These are phyloP conservation scores for Steinernema carpocapsae DNA, from an alignment of 2,888 invertebrate genomes.

Conservation along the genomic window DNA sequence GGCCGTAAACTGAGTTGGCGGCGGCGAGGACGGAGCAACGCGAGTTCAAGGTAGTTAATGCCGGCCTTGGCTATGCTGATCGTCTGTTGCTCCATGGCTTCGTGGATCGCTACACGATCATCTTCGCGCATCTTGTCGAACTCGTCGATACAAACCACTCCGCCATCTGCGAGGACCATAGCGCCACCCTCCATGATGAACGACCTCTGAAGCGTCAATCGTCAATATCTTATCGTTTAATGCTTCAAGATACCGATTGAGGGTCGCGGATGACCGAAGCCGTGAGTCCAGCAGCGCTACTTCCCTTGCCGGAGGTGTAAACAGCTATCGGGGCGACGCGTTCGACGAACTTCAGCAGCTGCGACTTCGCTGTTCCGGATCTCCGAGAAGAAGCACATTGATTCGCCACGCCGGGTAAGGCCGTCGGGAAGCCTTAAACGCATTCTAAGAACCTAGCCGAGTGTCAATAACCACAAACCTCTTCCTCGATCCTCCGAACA, in stretches of 20 bases:
- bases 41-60: constrained; percentile 96
- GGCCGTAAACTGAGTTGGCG: constrained; percentile 95
- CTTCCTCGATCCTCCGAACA: constrained; percentile 84
- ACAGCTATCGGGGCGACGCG: constrained; percentile 73
- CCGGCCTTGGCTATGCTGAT: constrained; percentile 99
- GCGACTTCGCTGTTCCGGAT: constrained; percentile 99
- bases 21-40: constrained; percentile 98
- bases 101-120: constrained; percentile 97
- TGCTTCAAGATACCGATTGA: constrained; percentile 76
- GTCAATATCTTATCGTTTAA: constrained; percentile 26
- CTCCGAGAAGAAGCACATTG: constrained; percentile 89
- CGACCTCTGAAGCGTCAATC: constrained; percentile 47
- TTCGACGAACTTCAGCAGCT: constrained; percentile 94
- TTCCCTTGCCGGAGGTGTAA: constrained; percentile 99
- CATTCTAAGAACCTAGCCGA: background rate
- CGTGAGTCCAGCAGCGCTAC: constrained; percentile 96
- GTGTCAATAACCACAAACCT: constrained; percentile 63
- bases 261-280: constrained; percentile 96
- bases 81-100: constrained; percentile 99
- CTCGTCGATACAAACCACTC: constrained; percentile 98
- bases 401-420: constrained; percentile 93
- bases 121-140: constrained; percentile 99
- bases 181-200: constrained; percentile 78
- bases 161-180: constrained; percentile 98
- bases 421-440: constrained; percentile 83